Conservation (phyloP, 30 jellyfish, hydroid and myxozoan genomes). For the Turritopsis rubra region DNA sequence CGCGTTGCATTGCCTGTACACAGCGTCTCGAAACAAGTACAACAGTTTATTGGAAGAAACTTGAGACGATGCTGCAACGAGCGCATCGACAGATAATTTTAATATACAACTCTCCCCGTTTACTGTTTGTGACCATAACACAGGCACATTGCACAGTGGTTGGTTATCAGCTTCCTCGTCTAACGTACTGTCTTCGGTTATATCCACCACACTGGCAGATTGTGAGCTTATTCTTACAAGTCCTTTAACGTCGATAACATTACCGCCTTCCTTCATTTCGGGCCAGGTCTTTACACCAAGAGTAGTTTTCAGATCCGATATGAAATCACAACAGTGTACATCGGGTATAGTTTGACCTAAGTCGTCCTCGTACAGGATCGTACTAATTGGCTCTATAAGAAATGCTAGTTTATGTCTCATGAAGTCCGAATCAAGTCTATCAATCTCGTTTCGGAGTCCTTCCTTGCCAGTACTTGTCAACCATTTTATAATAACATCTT, state of each 20-base stretch:
- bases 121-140: conserved; percentile 14
- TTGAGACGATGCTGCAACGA: conserved; percentile 13
- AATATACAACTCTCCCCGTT: conserved; percentile 10
- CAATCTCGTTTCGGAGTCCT: conserved; percentile 18
- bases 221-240: conserved; percentile 24
- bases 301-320: not conserved
- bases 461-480: conserved; percentile 21
- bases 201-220: not conserved
- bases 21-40: conserved; percentile 29
- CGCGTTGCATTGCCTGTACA: conserved; percentile 26
- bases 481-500: conserved; percentile 22
- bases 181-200: not conserved
- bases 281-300: conserved; percentile 13
- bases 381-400: conserved; percentile 17
- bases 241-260: conserved; percentile 13
- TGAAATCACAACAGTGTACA: conserved; percentile 9
- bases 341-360: not conserved
- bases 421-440: not conserved
- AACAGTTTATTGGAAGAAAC: conserved; percentile 5
- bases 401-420: conserved; percentile 16
- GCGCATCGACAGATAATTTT: conserved; percentile 17
- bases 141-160: conserved; percentile 16
- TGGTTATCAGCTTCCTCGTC: conserved; percentile 15
- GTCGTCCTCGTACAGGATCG: conserved; percentile 26
- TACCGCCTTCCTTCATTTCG: not conserved